These are phyloP conservation scores for Drosophila neocordata DNA, from an alignment of 1,140 invertebrate genomes.

Conservation along the genomic window DNA sequence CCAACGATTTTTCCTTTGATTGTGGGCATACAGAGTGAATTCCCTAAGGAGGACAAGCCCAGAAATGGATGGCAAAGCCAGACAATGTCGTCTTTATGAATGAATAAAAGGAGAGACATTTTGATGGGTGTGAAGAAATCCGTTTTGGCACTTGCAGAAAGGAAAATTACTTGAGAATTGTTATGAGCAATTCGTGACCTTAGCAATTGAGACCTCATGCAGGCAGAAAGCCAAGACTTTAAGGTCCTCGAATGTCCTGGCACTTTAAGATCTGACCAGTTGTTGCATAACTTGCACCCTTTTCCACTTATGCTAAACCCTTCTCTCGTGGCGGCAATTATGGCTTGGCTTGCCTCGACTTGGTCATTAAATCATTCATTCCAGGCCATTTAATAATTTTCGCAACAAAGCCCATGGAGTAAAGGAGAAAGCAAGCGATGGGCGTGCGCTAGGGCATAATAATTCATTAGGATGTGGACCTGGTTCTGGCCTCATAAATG, in stretches of 20 bases:
- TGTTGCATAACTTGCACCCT: slow-evolving; percentile 31
- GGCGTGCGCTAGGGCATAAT: slow-evolving; percentile 61
- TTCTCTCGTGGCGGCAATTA: slow-evolving; percentile 66
- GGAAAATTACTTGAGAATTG: slow-evolving; percentile 64
- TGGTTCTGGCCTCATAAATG: slow-evolving; percentile 56
- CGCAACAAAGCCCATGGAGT: slow-evolving; percentile 46
- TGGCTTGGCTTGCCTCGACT: slow-evolving; percentile 38
- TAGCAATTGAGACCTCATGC: background rate
- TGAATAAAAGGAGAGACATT: slow-evolving; percentile 39
- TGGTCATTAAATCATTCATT: slow-evolving; percentile 82
- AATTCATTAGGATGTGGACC: slow-evolving; percentile 67
- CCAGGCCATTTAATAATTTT: slow-evolving; percentile 81
- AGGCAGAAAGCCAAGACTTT: background rate
- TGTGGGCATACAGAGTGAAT: slow-evolving; percentile 45
- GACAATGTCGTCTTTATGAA: slow-evolving; percentile 61
- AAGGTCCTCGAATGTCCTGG: background rate
- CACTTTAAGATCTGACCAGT: slow-evolving; percentile 34
- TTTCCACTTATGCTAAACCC: slow-evolving; percentile 37
- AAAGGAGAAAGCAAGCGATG: slow-evolving; percentile 3
- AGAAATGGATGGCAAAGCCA: background rate
- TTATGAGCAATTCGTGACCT: slow-evolving; percentile 67
- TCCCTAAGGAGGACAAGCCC: slow-evolving; percentile 46
- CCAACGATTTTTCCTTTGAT: background rate
- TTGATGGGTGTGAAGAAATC: slow-evolving; percentile 68
- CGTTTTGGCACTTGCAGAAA: slow-evolving; percentile 62